phyloP scores from a whole-genome alignment of 2,888 invertebrate genomes.

The Geotrupes spiniger region DNA sequence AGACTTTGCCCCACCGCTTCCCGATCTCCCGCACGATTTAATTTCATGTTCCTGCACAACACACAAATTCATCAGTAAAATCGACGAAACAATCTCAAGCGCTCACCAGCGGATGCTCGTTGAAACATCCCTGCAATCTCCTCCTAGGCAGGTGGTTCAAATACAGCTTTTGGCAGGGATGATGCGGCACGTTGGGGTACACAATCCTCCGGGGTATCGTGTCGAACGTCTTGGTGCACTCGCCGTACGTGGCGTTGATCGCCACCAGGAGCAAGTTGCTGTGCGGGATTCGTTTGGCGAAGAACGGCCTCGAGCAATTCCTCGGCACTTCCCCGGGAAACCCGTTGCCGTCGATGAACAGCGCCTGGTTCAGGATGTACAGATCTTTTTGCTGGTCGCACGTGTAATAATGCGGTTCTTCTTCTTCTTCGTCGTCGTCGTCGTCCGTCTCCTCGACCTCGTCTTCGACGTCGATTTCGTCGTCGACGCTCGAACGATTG shows the following conservation, averaged over 20 bases:
- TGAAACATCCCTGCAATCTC: slow-evolving; percentile 71
- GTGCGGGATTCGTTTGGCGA: slow-evolving; percentile 68
- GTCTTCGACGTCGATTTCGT: slow-evolving; percentile 22
- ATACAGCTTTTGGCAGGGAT: slow-evolving; percentile 74
- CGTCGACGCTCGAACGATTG: no score
- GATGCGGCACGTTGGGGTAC: slow-evolving; percentile 52
- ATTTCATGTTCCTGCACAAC: slow-evolving; percentile 1
- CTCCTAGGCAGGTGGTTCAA: slow-evolving; percentile 66
- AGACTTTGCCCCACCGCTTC: background rate
- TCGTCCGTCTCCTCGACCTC: slow-evolving; percentile 41
- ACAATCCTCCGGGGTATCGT: slow-evolving; percentile 54
- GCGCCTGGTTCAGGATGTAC: slow-evolving; percentile 63
- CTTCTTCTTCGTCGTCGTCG: slow-evolving; percentile 33
- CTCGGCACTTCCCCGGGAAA: slow-evolving; percentile 47
- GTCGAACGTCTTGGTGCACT: slow-evolving; percentile 51
- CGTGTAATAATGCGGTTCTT: slow-evolving; percentile 50
- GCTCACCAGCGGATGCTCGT: slow-evolving; percentile 55
- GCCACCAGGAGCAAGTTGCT: slow-evolving; percentile 78
- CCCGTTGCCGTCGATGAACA: slow-evolving; percentile 46
- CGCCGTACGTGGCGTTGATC: slow-evolving; percentile 57
- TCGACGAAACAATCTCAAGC: background rate
- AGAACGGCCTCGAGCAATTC: slow-evolving; percentile 59
- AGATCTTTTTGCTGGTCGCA: slow-evolving; percentile 73
- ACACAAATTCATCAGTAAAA: background rate
- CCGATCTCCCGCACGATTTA: background rate